Conservation (phyloP, 2,888 invertebrate genomes). For the Dicycla oo region DNA sequence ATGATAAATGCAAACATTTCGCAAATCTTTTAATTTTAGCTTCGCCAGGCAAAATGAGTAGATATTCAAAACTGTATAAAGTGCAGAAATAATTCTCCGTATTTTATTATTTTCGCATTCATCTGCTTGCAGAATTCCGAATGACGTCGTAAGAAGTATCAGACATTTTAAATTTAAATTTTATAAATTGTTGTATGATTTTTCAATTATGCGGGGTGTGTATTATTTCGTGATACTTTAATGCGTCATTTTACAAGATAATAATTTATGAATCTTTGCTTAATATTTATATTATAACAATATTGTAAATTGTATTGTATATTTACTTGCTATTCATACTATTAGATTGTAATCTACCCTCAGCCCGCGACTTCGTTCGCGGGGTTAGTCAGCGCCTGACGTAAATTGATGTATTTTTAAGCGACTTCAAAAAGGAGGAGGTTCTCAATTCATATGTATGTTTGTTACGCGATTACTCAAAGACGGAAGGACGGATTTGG, state of each 20-base stretch:
- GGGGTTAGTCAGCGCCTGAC: no score
- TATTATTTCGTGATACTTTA: conserved; percentile 10
- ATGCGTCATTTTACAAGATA: neutral
- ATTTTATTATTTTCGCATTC: conserved; percentile 47
- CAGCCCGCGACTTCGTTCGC: no score
- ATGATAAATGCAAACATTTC: conserved; percentile 9
- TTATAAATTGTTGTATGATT: conserved; percentile 17
- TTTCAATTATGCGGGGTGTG: conserved; percentile 6
- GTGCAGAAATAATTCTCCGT: conserved; percentile 33
- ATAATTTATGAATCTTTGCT: neutral
- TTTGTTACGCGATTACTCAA: no score
- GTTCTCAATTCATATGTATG: no score
- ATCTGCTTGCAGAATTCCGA: conserved; percentile 25
- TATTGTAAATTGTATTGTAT: neutral
- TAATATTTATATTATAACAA: neutral
- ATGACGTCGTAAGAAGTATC: conserved; percentile 22
- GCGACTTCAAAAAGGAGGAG: no score
- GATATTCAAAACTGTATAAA: conserved; percentile 23
- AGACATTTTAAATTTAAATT: conserved; percentile 33
- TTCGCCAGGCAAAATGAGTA: conserved; percentile 10
- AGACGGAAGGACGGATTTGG: no score
- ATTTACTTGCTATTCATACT: no score
- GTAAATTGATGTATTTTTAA: no score
- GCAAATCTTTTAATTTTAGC: conserved; percentile 7
- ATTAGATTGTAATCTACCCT: no score